These are phyloP conservation scores for Anser cygnoides DNA, from an alignment of 2,113 vertebrate species.

Conservation along the genomic window DNA sequence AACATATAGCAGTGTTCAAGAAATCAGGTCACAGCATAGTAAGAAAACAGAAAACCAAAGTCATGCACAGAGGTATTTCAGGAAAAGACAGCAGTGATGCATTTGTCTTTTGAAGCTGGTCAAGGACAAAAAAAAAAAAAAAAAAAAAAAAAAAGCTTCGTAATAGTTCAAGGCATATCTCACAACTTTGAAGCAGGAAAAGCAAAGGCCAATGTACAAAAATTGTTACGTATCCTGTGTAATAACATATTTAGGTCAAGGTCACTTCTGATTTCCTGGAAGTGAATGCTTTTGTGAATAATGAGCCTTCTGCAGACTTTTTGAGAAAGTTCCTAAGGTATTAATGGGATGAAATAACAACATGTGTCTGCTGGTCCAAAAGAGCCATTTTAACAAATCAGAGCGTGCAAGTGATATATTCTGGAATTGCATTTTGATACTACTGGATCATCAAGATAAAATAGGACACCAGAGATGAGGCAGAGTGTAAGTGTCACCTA, in stretches of 20 bases:
- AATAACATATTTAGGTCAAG: neutral
- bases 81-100: neutral
- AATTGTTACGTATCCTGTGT: neutral
- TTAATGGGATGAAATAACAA: neutral
- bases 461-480: neutral
- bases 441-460: conserved; percentile 2
- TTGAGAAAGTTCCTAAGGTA: neutral
- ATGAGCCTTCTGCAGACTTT: neutral
- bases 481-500: neutral
- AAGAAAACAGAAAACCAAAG: neutral
- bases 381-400: neutral
- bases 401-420: neutral
- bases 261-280: neutral
- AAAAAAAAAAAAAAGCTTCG: neutral
- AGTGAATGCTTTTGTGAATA: neutral
- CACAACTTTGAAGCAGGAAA: neutral
- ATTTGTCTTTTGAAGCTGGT: conserved; percentile 3
- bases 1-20: neutral
- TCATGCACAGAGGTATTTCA: neutral
- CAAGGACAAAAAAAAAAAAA: neutral
- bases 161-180: neutral
- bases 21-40: neutral
- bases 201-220: neutral
- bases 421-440: conserved; percentile 16
- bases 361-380: neutral